Evolutionary conservation across 1,140 invertebrate species (phyloP), one percentile per base, ranked within the genome.

Genomic region (Drosophila funebris): DNA sequence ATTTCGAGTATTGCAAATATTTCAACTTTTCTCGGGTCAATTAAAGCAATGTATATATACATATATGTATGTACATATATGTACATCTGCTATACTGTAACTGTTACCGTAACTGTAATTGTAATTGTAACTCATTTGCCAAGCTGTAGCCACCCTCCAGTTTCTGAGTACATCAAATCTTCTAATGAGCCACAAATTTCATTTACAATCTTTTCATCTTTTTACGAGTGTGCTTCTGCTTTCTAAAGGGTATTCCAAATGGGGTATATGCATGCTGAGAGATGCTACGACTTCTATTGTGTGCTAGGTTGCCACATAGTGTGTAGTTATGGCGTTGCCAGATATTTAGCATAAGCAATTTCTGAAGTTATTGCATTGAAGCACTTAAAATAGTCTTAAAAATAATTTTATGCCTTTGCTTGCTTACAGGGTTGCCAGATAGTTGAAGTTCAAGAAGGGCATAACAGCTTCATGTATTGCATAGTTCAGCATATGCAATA

Each of bases 11-110:
- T 50, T 67, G 46, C 66, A 20, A 53, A 52, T 63, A 63, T 36
- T 36, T 36, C n/a, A 70, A 50, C 48, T 44, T 37, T 66, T 37
- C 58, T 50, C 20, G 52, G 68, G 68, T 66, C 68, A 71, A 71
- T 71, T 71, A 56, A 52, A 18, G 36, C 53, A 22, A 11, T 36
- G n/a, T 13, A 50, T 52, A 3, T 16, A 33, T 9, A 8, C 9
- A 5, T 24, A 54, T 39, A 22, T 29, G 22, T 31, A 37, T 54
- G 6, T 36, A 18, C 27, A 16, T 52, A 16, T 52, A 7, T 44
- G 9, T 29, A 57, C n/a, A 36, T 33, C 31, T 33, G 31, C 9
- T 11, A 1, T 36, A 57, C 13, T 24, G 14, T 14, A n/a, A 4
- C 6, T 46, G 22, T 1, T 6, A 48, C 36, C 41, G 31, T 9